Percentiles rank a stretch among this genome's conserved stretches.
These are phyloP conservation scores for Sphaeramia orbicularis DNA, from an alignment of 2,797 vertebrate species.

Conservation along the genomic window DNA sequence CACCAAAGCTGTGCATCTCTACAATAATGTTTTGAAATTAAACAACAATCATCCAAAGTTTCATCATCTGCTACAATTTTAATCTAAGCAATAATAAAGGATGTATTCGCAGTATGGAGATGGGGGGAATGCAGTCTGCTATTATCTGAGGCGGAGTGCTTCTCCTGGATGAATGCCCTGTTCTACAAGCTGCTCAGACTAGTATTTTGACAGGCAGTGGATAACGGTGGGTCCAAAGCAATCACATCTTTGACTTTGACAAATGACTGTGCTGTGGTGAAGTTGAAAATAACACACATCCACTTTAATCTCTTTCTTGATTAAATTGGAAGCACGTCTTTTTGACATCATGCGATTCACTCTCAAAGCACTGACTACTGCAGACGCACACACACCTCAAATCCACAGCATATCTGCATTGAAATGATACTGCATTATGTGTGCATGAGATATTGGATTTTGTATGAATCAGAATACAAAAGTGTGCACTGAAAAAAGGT, in stretches of 20 bases:
- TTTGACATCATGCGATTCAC: conserved; percentile 95
- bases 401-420: conserved; percentile 87
- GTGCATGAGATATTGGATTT: conserved; percentile 20
- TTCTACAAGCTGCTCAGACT: conserved; percentile 88
- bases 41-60: conserved; percentile 59
- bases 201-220: conserved; percentile 97
- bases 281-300: conserved; percentile 99
- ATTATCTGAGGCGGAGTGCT: conserved; percentile 80
- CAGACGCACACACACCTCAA: conserved; percentile 58
- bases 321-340: conserved; percentile 97
- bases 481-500: not conserved
- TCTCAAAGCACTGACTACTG: conserved; percentile 90
- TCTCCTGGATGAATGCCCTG: conserved; percentile 88
- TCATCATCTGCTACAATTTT: conserved; percentile 57
- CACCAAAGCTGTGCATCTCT: not conserved
- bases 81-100: conserved; percentile 64
- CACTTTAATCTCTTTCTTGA: conserved; percentile 99
- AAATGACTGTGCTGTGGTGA: conserved; percentile 95
- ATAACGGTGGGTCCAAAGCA: conserved; percentile 99
- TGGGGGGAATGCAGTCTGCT: conserved; percentile 83
- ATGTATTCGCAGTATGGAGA: conserved; percentile 72
- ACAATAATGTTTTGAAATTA: conserved; percentile 54
- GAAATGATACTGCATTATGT: conserved; percentile 86
- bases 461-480: conserved; percentile 24
- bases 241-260: conserved; percentile 99